These are phyloP conservation scores for Oeneis ivallda DNA, from an alignment of 2,888 invertebrate species.

Conservation along the genomic window DNA sequence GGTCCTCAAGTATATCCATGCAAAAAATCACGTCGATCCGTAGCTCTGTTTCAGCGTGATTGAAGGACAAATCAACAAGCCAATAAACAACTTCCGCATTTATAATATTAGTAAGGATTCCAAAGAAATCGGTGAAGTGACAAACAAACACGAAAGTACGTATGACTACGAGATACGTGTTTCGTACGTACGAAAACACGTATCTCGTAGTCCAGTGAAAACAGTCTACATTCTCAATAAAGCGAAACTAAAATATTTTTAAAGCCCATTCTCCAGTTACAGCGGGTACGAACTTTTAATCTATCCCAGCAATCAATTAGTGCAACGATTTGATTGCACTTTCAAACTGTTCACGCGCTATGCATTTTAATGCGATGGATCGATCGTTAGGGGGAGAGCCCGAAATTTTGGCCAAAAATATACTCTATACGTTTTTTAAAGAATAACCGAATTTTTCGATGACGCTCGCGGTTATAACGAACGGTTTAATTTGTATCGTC, in stretches of 20 bases:
- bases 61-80: too few species aligned
- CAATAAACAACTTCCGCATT: too few species aligned
- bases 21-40: too few species aligned
- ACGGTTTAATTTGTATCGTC: conserved; percentile 14
- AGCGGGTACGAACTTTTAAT: conserved; percentile 38
- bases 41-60: too few species aligned
- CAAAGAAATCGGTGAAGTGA: too few species aligned
- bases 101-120: too few species aligned
- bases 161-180: too few species aligned
- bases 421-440: conserved; percentile 14
- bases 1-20: too few species aligned
- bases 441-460: conserved; percentile 15
- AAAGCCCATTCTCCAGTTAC: conserved; percentile 16
- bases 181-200: too few species aligned
- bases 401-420: conserved; percentile 29
- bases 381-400: conserved; percentile 36
- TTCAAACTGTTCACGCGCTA: conserved; percentile 41
- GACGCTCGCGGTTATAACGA: conserved; percentile 17
- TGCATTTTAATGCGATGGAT: conserved; percentile 45
- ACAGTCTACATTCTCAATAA: background rate
- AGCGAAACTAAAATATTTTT: background rate
- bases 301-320: conserved; percentile 49
- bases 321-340: conserved; percentile 47
- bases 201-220: too few species aligned
- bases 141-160: too few species aligned